Evolutionary conservation across 2,888 invertebrate genomes (phyloP).

Genomic region (Strigamia crassipes): DNA sequence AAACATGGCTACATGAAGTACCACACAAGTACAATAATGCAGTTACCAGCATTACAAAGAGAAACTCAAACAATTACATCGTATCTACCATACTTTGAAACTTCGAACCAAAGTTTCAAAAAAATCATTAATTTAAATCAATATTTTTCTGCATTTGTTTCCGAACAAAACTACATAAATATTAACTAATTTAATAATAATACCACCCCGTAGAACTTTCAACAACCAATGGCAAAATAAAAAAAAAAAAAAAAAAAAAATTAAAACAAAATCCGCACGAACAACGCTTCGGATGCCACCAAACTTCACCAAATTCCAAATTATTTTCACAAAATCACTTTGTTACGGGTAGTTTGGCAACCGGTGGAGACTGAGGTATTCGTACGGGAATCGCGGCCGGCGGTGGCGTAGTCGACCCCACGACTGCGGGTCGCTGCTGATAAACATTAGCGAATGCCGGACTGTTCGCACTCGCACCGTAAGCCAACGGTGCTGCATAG

Average conservation of each 20-base stretch:
- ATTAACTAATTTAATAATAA: too few species aligned
- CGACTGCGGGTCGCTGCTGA: slow-evolving; percentile 47
- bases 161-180: background rate
- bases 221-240: background rate
- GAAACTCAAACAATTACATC: background rate
- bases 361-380: background rate
- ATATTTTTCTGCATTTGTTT: background rate
- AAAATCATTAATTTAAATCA: background rate
- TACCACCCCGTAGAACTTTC: too few species aligned
- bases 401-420: background rate
- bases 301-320: background rate
- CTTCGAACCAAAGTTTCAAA: background rate
- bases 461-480: slow-evolving; percentile 6
- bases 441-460: slow-evolving; percentile 45
- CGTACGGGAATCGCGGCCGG: background rate
- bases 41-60: background rate
- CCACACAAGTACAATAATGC: background rate
- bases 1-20: background rate
- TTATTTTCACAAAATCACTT: background rate
- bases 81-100: background rate
- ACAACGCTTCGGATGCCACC: too few species aligned
- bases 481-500: slow-evolving; percentile 48
- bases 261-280: background rate
- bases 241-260: background rate
- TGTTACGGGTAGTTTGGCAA: background rate